Conservation (phyloP, 1,140 invertebrate species). For the Globodera ellingtonae region DNA sequence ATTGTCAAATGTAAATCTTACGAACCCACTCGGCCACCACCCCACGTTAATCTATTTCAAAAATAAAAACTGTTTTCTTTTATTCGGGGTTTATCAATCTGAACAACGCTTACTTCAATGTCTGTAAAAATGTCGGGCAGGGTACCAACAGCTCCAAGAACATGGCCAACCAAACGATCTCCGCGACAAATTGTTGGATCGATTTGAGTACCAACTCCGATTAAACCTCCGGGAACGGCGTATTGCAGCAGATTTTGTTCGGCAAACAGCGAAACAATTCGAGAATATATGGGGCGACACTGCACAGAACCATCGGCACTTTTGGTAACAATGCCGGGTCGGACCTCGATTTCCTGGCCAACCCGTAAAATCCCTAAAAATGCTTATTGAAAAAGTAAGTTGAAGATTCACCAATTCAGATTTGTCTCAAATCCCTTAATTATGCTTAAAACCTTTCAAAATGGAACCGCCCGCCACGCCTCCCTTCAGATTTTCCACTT, state of each 20-base stretch:
- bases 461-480: constrained; percentile 98
- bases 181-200: constrained; percentile 96
- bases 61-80: too few relatives aligned
- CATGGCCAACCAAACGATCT: constrained; percentile 93
- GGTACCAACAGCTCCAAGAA: constrained; percentile 89
- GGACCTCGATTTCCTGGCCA: constrained; percentile 80
- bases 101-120: constrained; percentile 80
- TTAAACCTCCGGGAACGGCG: constrained; percentile 93
- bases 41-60: too few relatives aligned
- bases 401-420: neutral
- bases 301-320: constrained; percentile 91
- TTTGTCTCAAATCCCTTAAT: constrained; percentile 21
- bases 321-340: constrained; percentile 81
- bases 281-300: constrained; percentile 92
- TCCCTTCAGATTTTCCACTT: constrained; percentile 95
- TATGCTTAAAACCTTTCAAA: constrained; percentile 77
- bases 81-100: too few relatives aligned
- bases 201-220: constrained; percentile 96
- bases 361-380: constrained; percentile 69
- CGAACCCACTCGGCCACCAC: too few relatives aligned
- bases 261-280: constrained; percentile 95
- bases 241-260: constrained; percentile 98
- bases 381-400: too few relatives aligned
- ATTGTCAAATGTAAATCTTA: too few relatives aligned
- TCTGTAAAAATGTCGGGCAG: constrained; percentile 97